A percentile compares a stretch with the other conserved stretches of the same genome.
phyloP scores from a whole-genome alignment of 2,888 invertebrate species.

The Hemicrepidius hirtus region DNA sequence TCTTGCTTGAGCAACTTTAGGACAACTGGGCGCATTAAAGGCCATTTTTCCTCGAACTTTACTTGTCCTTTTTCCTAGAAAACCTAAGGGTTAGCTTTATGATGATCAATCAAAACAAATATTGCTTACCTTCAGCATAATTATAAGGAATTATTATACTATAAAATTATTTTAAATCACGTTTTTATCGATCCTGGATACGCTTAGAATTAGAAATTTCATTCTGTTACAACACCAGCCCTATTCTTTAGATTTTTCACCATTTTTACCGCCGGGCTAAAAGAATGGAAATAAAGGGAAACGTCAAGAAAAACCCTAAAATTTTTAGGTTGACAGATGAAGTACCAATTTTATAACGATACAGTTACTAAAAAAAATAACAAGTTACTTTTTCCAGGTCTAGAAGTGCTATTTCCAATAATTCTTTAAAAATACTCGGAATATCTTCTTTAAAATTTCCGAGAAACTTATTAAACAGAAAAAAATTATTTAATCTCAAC shows the following conservation, averaged over 20 bases:
- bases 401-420: too few species aligned
- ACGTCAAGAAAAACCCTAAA: neutral
- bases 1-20: slow-evolving; percentile 95
- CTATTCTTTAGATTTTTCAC: slow-evolving; percentile 2
- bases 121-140: slow-evolving; percentile 57
- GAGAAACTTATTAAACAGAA: too few species aligned
- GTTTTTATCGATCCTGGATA: neutral
- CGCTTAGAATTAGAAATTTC: neutral
- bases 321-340: neutral
- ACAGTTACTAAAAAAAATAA: too few species aligned
- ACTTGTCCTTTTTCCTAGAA: slow-evolving; percentile 85
- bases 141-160: slow-evolving; percentile 14
- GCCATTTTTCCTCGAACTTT: slow-evolving; percentile 98
- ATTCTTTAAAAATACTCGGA: too few species aligned
- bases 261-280: slow-evolving; percentile 22
- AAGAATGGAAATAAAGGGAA: neutral
- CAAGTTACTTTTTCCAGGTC: too few species aligned
- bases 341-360: too few species aligned
- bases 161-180: neutral
- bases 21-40: slow-evolving; percentile 94
- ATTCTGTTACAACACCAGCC: neutral
- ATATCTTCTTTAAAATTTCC: too few species aligned
- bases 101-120: neutral
- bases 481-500: too few species aligned
- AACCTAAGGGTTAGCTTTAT: neutral